Base-by-base conservation (phyloP, 1,140 invertebrate species). In the Saccostrea echinata region DNA sequence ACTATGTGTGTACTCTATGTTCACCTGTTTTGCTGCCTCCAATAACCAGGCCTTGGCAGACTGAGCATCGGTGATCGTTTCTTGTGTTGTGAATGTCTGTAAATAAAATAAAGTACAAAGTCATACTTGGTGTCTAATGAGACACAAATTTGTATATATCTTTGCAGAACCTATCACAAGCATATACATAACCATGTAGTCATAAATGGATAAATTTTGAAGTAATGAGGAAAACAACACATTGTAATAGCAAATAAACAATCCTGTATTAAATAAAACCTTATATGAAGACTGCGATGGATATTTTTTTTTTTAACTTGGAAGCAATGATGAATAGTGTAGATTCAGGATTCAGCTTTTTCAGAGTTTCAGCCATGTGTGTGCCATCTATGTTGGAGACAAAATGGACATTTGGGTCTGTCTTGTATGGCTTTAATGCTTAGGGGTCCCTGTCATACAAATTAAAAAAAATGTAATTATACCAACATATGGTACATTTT, bases 331-430 rank as follows among this genome's bases (percentile, higher is more conserved):
- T 99, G 95, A 99, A 99, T 1, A 99, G 95, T 4, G 97, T 97
- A 0, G 98, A 99, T 95, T 99, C 98, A 4, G 98, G 97, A 95
- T 97, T 97, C 8, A 99, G 94, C 93, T 97, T 97, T 93, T 98
- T 98, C 81, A 99, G 95, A 18, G 97, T 97, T 95, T 99, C 98
- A 6, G 98, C 98, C 91, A 99, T 95, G 95, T 99, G 99, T 24
- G 99, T 99, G 43, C 99, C 99, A 96, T 99, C 99, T 93, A 99
- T 98, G 94, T 99, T 99, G 1, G 99, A 99, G 0, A 99, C 98
- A 96, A 99, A 99, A 95, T 99, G 98, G 53, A 98, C 97, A 94
- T 97, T 97, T 18, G 98, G 97, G 16, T 98, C 98, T 93, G 97
- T 96, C 84, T 93, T 92, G 94, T 97, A 99, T 16, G 98, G 97